phyloP scores from a whole-genome alignment of 2,113 vertebrate genomes.

The Odobenus rosmarus region DNA sequence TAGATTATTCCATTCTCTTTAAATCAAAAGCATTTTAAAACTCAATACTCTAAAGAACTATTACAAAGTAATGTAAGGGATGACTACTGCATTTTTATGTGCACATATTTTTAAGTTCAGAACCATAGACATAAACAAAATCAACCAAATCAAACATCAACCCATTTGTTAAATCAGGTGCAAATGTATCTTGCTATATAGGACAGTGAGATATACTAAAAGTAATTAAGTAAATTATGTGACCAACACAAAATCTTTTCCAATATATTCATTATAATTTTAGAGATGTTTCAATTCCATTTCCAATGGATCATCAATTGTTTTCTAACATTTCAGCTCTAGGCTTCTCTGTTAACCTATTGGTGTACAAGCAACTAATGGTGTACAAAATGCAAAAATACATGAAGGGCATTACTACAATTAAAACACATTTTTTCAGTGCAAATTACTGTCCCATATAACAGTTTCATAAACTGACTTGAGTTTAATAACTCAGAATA shows the following conservation, averaged over 20 bases:
- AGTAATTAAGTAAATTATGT: neutral
- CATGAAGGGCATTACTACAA: neutral
- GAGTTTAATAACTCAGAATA: neutral
- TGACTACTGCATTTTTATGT: neutral
- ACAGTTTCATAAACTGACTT: neutral
- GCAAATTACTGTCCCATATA: neutral
- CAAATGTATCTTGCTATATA: neutral
- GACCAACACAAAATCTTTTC: neutral
- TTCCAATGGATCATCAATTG: neutral
- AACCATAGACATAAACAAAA: neutral
- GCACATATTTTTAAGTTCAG: neutral
- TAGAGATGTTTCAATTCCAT: neutral
- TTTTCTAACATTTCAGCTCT: constrained; percentile 31
- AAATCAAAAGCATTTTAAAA: constrained; percentile 9
- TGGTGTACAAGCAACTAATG: neutral
- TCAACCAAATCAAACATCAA: neutral
- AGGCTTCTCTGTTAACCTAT: neutral
- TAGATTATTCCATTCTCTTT: neutral
- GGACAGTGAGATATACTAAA: neutral
- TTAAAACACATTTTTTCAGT: neutral
- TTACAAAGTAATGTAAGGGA: neutral
- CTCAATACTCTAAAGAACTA: neutral
- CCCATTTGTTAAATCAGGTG: neutral
- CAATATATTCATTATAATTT: neutral
- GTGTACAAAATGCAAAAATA: neutral